A percentile compares a stretch with the other conserved stretches of the same genome.
phyloP scores from a whole-genome alignment of 2,797 vertebrate genomes.

The Anguilla pacifica region DNA sequence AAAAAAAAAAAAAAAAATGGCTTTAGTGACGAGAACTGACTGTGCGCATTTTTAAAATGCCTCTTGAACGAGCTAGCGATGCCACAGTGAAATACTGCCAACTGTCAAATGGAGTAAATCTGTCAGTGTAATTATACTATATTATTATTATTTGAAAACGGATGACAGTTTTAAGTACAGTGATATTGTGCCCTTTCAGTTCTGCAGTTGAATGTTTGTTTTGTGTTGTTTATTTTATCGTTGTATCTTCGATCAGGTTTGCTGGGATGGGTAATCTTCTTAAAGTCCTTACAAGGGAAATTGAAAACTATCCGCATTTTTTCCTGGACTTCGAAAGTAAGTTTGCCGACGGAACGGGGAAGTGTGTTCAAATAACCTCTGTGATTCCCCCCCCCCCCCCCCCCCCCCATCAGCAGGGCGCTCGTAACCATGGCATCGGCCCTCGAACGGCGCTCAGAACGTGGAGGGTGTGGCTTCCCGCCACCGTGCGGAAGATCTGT shows the following conservation, averaged over 20 bases:
- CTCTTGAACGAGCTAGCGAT: background rate
- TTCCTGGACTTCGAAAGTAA: slow-evolving; percentile 99
- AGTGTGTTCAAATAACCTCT: slow-evolving; percentile 29
- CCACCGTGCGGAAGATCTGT: background rate
- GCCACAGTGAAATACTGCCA: background rate
- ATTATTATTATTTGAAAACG: background rate
- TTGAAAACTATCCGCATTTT: slow-evolving; percentile 99
- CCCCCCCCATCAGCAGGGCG: slow-evolving; percentile 44
- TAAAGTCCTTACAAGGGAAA: slow-evolving; percentile 99
- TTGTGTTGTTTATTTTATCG: slow-evolving; percentile 33
- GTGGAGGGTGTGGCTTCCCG: slow-evolving; percentile 4
- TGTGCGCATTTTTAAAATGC: background rate
- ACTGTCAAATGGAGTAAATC: background rate
- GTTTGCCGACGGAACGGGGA: slow-evolving; percentile 62
- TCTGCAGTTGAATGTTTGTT: slow-evolving; percentile 36
- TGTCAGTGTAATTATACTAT: background rate
- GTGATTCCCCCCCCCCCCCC: slow-evolving; percentile 23
- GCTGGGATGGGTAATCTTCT: slow-evolving; percentile 99
- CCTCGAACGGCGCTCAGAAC: background rate
- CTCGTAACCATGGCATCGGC: slow-evolving; percentile 30
- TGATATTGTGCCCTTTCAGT: background rate
- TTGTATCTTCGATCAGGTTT: slow-evolving; percentile 86
- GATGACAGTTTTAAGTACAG: background rate
- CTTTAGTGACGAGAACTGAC: background rate
- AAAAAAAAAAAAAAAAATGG: background rate